Conservation (phyloP, 2,113 vertebrate species). For the Chinchilla lanigera region DNA sequence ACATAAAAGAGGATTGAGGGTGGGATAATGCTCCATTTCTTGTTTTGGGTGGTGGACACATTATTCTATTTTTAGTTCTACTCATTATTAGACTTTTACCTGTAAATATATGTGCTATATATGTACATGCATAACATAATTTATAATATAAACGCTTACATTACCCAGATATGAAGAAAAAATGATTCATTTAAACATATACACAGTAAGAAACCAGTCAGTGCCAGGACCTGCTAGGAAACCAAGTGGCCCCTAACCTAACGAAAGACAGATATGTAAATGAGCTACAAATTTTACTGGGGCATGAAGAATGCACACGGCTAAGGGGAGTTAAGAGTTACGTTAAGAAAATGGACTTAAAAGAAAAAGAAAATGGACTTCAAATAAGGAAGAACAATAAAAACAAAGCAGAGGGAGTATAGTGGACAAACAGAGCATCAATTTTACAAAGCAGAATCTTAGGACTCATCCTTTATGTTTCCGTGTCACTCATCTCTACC, state of each 20-base stretch:
- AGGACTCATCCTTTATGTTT: neutral
- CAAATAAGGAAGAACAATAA: neutral
- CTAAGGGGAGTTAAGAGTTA: neutral
- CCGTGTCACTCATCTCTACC: neutral
- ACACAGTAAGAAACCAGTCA: neutral
- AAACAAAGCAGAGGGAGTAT: neutral
- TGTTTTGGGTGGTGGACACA: neutral
- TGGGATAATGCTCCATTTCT: neutral
- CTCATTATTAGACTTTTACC: slow-evolving; percentile 7
- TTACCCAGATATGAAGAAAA: slow-evolving; percentile 45
- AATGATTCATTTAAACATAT: slow-evolving; percentile 12
- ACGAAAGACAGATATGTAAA: neutral
- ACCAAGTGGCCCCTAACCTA: neutral
- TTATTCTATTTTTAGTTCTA: neutral
- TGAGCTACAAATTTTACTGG: neutral
- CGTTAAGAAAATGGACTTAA: neutral
- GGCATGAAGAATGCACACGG: neutral
- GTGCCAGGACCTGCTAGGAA: neutral
- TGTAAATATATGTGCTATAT: neutral
- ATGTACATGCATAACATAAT: neutral
- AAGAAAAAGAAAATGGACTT: neutral
- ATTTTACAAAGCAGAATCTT: neutral
- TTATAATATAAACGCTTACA: neutral
- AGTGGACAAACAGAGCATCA: neutral
- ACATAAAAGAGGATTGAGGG: neutral